Percentiles rank a stretch among this genome's conserved stretches.
These are phyloP conservation scores for Tragelaphus scriptus DNA, from an alignment of 2,113 vertebrate genomes.

Conservation along the genomic window DNA sequence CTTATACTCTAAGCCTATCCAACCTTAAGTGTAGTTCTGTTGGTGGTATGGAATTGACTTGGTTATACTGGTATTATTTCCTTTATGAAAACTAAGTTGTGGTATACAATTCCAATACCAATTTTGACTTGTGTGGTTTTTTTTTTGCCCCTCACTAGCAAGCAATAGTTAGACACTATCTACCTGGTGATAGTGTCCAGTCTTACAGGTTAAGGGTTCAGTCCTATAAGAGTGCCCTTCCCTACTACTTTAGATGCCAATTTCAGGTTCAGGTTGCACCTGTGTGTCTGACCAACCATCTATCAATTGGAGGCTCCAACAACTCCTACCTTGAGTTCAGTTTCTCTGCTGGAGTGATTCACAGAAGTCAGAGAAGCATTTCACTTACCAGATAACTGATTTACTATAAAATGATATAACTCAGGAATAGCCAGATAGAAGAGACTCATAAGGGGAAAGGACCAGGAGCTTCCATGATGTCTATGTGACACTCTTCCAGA, in stretches of 20 bases:
- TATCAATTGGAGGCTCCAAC: background rate
- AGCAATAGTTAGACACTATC: background rate
- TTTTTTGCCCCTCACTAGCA: background rate
- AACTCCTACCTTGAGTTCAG: background rate
- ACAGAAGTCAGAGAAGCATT: background rate
- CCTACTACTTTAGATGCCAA: background rate
- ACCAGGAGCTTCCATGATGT: background rate
- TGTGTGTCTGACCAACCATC: background rate
- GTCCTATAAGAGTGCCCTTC: background rate
- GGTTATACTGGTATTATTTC: background rate
- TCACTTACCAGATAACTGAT: background rate
- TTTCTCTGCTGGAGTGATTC: background rate
- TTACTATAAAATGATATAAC: background rate
- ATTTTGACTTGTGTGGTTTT: background rate
- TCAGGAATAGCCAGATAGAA: background rate
- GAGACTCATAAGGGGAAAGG: background rate
- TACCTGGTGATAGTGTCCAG: background rate
- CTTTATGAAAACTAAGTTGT: background rate
- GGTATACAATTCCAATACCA: background rate
- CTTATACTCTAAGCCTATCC: background rate
- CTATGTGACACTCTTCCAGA: background rate
- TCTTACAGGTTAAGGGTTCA: background rate
- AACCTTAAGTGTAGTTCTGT: background rate
- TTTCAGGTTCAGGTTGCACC: background rate
- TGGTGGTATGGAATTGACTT: background rate